Base-by-base conservation (phyloP, 2,113 vertebrate genomes). In the Oxygymnocypris stewartii region DNA sequence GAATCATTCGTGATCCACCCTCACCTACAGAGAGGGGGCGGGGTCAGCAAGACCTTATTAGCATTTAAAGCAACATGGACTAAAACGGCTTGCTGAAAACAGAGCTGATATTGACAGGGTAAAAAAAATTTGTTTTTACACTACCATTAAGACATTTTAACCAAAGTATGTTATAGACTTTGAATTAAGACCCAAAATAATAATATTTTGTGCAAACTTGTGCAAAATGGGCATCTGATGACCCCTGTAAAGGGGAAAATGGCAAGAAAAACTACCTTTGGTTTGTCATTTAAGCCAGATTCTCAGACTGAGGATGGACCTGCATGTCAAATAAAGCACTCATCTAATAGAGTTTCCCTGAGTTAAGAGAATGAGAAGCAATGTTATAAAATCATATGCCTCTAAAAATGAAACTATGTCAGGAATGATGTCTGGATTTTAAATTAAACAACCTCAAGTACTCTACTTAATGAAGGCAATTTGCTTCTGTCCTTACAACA, bases 361-460 rank as follows among this genome's bases (percentile, higher is more conserved):
- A 40, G 69, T 73, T 12, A 73, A 4, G 37, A 84, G 69, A 84
- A 84, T 76, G n/a, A 20, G 71, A 84, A 84, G n/a, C 16, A 18
- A 42, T 44, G 23, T 51, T 44, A 14, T 82, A 84, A 59, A 84
- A 61, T 77, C 44, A 77, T 12, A 84, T 37, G 18, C 12, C 49
- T 84, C 81, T 79, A 35, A 83, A 67, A 57, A 13, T 20, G 42
- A 82, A 59, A 44, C 28, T 23, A 82, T 51, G 59, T 82, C 35
- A 73, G 25, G 37, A 73, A 79, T 84, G 49, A 87, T 73, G 51
- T 49, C 75, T 84, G 63, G 12, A 73, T 35, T 57, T 61, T 49
- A 84, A 59, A 42, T 65, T 9, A 78, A 87, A 84, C 42, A 79
- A 73, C 67, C 71, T 87, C 71, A 83, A 80, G 78, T 49, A 84